Conservation (phyloP, 1,140 invertebrate species). For the Danaus plexippus region DNA sequence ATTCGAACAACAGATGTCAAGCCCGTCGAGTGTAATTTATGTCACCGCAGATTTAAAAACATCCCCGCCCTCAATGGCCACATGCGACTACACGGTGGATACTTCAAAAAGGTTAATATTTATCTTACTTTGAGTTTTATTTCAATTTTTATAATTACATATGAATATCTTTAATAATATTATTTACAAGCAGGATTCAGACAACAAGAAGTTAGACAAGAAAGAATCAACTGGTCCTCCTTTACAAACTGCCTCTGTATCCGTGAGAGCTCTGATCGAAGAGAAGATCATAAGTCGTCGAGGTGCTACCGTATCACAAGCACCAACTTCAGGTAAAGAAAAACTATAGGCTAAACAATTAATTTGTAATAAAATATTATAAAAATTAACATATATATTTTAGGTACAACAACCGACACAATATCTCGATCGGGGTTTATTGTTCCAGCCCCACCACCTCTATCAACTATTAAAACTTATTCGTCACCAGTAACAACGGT, state of each 20-base stretch:
- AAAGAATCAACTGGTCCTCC: conserved; percentile 86
- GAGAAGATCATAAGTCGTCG: conserved; percentile 93
- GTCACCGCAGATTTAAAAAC: conserved; percentile 96
- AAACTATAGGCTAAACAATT: background rate
- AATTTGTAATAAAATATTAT: conserved; percentile 3
- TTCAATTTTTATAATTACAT: too few relatives aligned
- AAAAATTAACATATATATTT: conserved; percentile 15
- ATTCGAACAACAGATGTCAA: conserved; percentile 67
- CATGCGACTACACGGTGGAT: conserved; percentile 96
- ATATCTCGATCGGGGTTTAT: conserved; percentile 57
- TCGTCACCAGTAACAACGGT: conserved; percentile 67
- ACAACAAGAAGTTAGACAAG: conserved; percentile 88
- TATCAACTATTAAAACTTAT: conserved; percentile 72
- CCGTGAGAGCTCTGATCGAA: conserved; percentile 89
- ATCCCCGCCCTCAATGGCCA: conserved; percentile 97
- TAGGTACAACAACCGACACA: conserved; percentile 58
- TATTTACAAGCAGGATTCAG: conserved; percentile 78
- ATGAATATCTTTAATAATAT: too few relatives aligned
- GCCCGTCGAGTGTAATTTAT: conserved; percentile 94
- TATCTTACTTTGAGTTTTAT: background rate
- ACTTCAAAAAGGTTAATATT: conserved; percentile 89
- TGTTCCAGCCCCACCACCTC: conserved; percentile 68
- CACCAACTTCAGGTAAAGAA: conserved; percentile 38
- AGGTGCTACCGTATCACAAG: conserved; percentile 49
- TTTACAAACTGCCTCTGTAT: conserved; percentile 89